A percentile compares a stretch with the other conserved stretches of the same genome.
Evolutionary conservation across 2,113 vertebrate species (phyloP).

Genomic region (Rallus limicola): DNA sequence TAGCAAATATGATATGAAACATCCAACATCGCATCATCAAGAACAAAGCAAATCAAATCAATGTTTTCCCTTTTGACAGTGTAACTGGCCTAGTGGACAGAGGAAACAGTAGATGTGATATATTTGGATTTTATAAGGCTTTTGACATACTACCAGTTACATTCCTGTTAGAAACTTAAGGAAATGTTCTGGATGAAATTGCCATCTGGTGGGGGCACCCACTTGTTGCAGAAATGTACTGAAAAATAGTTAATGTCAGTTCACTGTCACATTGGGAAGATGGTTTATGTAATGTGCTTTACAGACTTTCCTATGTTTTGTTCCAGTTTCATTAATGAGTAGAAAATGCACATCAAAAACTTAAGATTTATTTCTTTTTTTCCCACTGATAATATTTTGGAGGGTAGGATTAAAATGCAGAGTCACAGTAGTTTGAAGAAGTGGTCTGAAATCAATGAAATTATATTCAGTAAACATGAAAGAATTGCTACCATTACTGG

Average conservation of each 20-base stretch:
- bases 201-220: conserved; percentile 7
- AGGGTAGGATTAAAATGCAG: neutral
- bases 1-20: neutral
- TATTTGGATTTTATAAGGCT: conserved; percentile 3
- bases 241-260: neutral
- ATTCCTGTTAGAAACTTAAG: neutral
- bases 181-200: conserved; percentile 42
- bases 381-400: neutral
- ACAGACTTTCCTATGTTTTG: neutral
- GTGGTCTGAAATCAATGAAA: neutral
- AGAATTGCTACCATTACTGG: neutral
- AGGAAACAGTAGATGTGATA: neutral
- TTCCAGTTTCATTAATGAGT: neutral
- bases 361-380: neutral
- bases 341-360: neutral
- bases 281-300: neutral
- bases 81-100: neutral
- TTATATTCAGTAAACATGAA: neutral
- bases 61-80: neutral
- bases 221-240: conserved; percentile 8
- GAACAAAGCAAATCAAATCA: neutral
- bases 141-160: neutral
- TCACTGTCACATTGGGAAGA: neutral
- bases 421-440: neutral
- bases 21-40: neutral